A percentile compares a stretch with the other conserved stretches of the same genome.
Conservation (phyloP, 2,888 invertebrate genomes). For the Synergus itoensis region DNA sequence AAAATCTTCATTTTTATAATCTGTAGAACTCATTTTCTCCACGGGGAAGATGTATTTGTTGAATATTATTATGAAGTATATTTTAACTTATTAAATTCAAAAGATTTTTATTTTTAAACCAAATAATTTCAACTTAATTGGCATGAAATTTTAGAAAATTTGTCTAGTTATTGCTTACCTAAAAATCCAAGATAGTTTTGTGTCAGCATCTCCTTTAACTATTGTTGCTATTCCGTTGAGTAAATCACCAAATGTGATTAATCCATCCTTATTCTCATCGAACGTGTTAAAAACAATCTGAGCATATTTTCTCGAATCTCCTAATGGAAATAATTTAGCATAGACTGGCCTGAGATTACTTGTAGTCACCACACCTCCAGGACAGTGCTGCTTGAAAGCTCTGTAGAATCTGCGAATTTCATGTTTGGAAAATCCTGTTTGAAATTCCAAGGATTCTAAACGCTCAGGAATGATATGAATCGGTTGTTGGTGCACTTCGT, state of each 20-base stretch:
- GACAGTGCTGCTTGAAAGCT: constrained; percentile 71
- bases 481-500: constrained; percentile 58
- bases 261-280: constrained; percentile 68
- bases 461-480: constrained; percentile 63
- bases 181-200: constrained; percentile 73
- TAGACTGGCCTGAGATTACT: constrained; percentile 69
- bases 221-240: constrained; percentile 64
- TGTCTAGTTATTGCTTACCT: constrained; percentile 55
- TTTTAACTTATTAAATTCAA: background rate
- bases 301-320: constrained; percentile 69
- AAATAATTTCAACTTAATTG: background rate
- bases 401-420: constrained; percentile 70
- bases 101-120: background rate
- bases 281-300: constrained; percentile 71
- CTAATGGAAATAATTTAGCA: constrained; percentile 71
- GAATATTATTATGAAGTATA: background rate
- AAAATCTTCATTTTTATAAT: background rate
- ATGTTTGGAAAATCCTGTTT: constrained; percentile 68
- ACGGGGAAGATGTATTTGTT: background rate
- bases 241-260: constrained; percentile 70
- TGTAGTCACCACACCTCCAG: constrained; percentile 65
- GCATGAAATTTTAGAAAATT: background rate
- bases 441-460: constrained; percentile 59
- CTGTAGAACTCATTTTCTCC: background rate
- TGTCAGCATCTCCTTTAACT: constrained; percentile 66